Conservation (phyloP, 2,888 invertebrate genomes). For the Cephalotes varians region DNA sequence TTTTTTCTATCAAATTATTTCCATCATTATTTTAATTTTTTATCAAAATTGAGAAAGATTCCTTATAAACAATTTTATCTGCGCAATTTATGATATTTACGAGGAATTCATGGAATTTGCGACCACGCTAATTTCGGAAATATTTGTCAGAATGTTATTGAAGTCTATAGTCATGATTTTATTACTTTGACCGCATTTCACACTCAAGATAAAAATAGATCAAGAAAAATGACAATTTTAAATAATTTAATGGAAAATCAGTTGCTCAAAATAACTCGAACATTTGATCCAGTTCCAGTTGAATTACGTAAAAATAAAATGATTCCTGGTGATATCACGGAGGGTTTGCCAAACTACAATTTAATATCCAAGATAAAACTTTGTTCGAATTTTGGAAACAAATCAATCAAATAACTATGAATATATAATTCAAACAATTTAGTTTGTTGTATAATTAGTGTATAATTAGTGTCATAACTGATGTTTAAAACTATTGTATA, state of each 20-base stretch:
- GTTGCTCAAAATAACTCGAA: background rate
- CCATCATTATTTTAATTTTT: background rate
- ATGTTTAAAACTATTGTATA: background rate
- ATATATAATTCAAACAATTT: background rate
- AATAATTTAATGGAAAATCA: conserved; percentile 22
- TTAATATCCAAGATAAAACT: conserved; percentile 19
- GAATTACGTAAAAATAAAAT: conserved; percentile 42
- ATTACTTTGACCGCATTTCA: background rate
- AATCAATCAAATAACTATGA: background rate
- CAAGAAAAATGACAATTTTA: background rate
- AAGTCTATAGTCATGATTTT: background rate
- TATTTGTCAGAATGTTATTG: background rate
- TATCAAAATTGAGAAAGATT: background rate
- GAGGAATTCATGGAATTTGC: background rate
- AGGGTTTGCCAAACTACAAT: conserved; percentile 23
- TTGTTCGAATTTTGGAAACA: background rate
- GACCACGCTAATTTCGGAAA: background rate
- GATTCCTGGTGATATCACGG: background rate
- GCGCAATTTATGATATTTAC: background rate
- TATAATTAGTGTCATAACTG: background rate
- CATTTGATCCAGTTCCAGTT: conserved; percentile 36
- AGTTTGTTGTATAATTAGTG: background rate
- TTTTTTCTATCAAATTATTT: background rate
- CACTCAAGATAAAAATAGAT: background rate
- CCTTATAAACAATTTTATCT: background rate